A percentile compares a stretch with the other conserved stretches of the same genome.
phyloP scores from a whole-genome alignment of 2,888 invertebrate species.

The Nomada hirtipes region DNA sequence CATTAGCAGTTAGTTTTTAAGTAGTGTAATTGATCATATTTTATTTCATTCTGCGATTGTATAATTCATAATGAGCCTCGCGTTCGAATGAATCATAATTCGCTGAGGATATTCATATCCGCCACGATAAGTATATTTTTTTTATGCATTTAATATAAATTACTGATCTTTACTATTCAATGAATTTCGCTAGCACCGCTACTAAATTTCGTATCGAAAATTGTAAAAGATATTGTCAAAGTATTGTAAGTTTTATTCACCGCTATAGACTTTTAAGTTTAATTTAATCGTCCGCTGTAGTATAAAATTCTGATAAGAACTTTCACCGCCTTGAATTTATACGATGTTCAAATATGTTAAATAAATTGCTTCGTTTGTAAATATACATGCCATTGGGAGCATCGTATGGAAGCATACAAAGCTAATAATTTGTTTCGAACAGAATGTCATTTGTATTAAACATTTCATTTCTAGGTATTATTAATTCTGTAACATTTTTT shows the following conservation, averaged over 20 bases:
- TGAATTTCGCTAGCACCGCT: background rate
- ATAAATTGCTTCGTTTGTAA: background rate
- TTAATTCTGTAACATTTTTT: slow-evolving; percentile 38
- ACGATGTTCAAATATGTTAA: too few species aligned
- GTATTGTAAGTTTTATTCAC: background rate
- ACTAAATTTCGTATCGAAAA: too few species aligned
- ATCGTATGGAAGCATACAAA: background rate
- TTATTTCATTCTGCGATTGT: background rate
- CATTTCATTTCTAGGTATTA: slow-evolving; percentile 30
- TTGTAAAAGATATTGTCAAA: too few species aligned
- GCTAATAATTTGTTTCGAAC: background rate
- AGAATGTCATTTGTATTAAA: background rate
- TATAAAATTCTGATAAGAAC: background rate
- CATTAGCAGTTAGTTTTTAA: slow-evolving; percentile 6
- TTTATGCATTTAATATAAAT: slow-evolving; percentile 40
- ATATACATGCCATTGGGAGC: background rate
- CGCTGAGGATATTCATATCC: too few species aligned
- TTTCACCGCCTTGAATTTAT: background rate
- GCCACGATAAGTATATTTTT: slow-evolving; percentile 3
- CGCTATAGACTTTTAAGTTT: background rate
- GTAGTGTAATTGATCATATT: background rate
- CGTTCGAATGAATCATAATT: background rate
- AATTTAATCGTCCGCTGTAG: background rate
- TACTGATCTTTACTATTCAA: background rate
- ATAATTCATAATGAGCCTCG: background rate